These are phyloP conservation scores for Aspidiotus destructor DNA, from an alignment of 2,888 invertebrate species.

Conservation along the genomic window DNA sequence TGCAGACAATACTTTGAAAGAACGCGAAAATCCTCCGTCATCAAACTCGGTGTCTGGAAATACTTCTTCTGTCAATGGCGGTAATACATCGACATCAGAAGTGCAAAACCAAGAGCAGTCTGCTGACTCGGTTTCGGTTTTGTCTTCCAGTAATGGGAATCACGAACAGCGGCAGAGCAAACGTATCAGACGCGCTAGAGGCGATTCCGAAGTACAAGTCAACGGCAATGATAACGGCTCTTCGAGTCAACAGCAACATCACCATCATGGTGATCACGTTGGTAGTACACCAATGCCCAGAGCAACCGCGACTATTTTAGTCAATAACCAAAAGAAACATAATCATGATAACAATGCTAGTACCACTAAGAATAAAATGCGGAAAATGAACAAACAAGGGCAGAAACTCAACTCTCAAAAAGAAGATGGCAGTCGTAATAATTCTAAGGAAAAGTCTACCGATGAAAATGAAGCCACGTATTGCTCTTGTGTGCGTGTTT, in stretches of 20 bases:
- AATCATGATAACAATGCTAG: slow-evolving; percentile 47
- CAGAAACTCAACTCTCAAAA: slow-evolving; percentile 76
- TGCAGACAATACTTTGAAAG: slow-evolving; percentile 17
- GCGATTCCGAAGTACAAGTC: slow-evolving; percentile 46
- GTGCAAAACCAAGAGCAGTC: background rate
- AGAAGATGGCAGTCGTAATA: slow-evolving; percentile 51
- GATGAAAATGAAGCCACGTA: slow-evolving; percentile 96
- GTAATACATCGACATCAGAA: background rate
- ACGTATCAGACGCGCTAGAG: slow-evolving; percentile 63
- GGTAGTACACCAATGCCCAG: slow-evolving; percentile 36
- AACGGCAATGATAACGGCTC: slow-evolving; percentile 3
- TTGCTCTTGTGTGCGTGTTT: slow-evolving; percentile 88
- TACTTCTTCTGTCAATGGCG: background rate
- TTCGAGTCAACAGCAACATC: slow-evolving; percentile 23
- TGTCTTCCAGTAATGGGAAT: slow-evolving; percentile 20
- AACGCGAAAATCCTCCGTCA: slow-evolving; percentile 8
- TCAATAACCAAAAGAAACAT: slow-evolving; percentile 35
- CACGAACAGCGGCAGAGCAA: slow-evolving; percentile 59
- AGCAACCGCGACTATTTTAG: slow-evolving; percentile 35
- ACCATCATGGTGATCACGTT: slow-evolving; percentile 18
- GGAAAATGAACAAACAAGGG: slow-evolving; percentile 41
- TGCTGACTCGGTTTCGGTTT: background rate
- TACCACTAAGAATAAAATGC: slow-evolving; percentile 43
- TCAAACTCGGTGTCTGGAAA: slow-evolving; percentile 5
- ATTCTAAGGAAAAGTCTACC: slow-evolving; percentile 41